These are phyloP conservation scores for Mormyrops attenuatus DNA, from an alignment of 2,797 vertebrate genomes.

Conservation along the genomic window DNA sequence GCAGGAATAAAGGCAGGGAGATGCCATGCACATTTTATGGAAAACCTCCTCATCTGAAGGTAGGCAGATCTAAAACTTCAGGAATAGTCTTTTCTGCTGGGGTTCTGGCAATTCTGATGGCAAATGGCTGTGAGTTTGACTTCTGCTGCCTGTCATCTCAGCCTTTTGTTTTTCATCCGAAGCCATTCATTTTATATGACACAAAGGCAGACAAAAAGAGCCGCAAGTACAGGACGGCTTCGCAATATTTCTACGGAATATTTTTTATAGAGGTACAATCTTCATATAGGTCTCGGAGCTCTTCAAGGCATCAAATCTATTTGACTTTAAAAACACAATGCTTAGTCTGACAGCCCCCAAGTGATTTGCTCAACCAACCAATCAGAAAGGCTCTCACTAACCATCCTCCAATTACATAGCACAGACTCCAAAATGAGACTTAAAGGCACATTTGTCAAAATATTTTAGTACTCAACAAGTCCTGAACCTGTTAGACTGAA, in stretches of 20 bases:
- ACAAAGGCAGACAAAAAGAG: neutral
- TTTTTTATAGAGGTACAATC: neutral
- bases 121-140: neutral
- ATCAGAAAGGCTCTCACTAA: neutral
- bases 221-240: neutral
- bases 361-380: neutral
- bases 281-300: neutral
- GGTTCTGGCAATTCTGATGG: neutral
- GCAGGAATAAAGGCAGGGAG: neutral
- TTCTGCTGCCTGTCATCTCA: neutral
- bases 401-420: neutral
- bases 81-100: neutral
- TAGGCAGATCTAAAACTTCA: constrained; percentile 8
- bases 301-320: no score
- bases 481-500: neutral
- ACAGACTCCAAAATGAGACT: neutral
- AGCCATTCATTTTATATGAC: neutral
- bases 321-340: neutral
- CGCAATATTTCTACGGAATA: neutral
- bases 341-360: neutral
- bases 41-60: neutral
- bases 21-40: neutral
- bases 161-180: neutral
- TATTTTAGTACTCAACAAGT: neutral
- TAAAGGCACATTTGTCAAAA: neutral